Conservation (phyloP, 2,113 vertebrate species). For the Odontesthes bonariensis region DNA sequence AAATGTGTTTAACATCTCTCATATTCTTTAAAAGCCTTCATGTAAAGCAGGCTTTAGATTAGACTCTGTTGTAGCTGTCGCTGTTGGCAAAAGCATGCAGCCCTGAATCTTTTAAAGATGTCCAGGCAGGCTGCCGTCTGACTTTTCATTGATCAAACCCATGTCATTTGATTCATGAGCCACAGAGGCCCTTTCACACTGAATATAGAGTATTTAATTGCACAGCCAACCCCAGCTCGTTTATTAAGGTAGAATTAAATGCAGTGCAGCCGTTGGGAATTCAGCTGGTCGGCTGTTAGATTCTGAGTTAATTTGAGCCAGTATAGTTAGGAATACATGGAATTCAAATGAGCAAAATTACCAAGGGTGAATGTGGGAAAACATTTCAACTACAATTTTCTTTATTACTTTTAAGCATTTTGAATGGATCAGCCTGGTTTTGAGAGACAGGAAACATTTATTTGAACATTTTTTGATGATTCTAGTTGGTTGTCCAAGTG, state of each 20-base stretch:
- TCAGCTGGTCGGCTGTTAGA: constrained; percentile 8
- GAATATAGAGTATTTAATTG: constrained; percentile 20
- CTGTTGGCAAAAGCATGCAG: background rate
- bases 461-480: background rate
- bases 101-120: constrained; percentile 29
- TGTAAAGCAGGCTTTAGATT: background rate
- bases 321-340: background rate
- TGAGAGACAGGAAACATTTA: background rate
- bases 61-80: background rate
- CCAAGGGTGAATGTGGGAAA: background rate
- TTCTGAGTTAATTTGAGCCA: constrained; percentile 10
- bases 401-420: background rate
- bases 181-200: constrained; percentile 28
- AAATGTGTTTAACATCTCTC: background rate
- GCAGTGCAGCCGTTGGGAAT: constrained; percentile 9
- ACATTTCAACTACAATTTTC: background rate
- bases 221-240: constrained; percentile 26
- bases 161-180: constrained; percentile 14
- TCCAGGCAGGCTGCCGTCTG: background rate
- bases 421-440: background rate
- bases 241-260: constrained; percentile 37
- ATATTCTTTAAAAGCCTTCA: background rate
- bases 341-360: background rate
- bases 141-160: constrained; percentile 49
- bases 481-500: no score